Evolutionary conservation across 2,888 invertebrate species (phyloP).

Genomic region (Monopis laevigella): DNA sequence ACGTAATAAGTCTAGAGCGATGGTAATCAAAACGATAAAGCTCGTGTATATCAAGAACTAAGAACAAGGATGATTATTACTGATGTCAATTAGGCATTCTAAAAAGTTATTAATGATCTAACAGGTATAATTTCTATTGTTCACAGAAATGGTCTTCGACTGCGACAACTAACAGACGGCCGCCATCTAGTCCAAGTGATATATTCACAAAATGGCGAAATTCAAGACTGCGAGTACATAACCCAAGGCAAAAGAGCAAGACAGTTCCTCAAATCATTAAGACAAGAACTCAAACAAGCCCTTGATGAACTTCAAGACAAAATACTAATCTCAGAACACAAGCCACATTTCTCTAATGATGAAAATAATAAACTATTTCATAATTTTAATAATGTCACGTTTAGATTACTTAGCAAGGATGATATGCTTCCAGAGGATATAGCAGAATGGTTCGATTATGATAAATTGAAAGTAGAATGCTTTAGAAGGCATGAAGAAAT

Average conservation of each 20-base stretch:
- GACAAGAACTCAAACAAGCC: conserved; percentile 62
- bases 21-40: too few species aligned
- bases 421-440: conserved; percentile 56
- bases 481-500: conserved; percentile 45
- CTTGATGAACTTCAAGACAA: conserved; percentile 45
- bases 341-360: conserved; percentile 22
- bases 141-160: conserved; percentile 62
- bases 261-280: conserved; percentile 68
- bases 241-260: conserved; percentile 60
- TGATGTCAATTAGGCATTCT: too few species aligned
- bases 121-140: conserved; percentile 28
- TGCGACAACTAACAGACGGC: conserved; percentile 75
- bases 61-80: too few species aligned
- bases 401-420: conserved; percentile 57
- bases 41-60: too few species aligned
- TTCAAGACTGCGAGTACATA: conserved; percentile 76
- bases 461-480: conserved; percentile 66
- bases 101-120: neutral
- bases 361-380: conserved; percentile 44
- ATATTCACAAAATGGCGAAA: conserved; percentile 66
- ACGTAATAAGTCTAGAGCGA: too few species aligned
- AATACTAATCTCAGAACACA: conserved; percentile 27
- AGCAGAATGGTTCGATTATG: conserved; percentile 68
- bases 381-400: conserved; percentile 62
- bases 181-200: conserved; percentile 75